Evolutionary conservation across 2,888 invertebrate genomes (phyloP).

Genomic region (Arge pagana): DNA sequence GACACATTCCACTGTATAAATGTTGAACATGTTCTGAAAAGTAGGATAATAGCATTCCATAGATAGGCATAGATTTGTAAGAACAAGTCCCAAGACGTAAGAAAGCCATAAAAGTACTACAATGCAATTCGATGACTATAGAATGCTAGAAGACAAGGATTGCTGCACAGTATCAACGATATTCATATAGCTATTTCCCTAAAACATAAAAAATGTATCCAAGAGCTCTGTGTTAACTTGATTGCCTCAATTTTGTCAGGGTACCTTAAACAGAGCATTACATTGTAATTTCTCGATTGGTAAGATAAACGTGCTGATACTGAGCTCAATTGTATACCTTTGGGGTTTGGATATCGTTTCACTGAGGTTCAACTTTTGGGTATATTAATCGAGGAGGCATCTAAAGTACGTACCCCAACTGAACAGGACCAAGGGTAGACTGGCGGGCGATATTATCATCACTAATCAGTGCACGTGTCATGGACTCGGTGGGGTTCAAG

Average conservation of each 20-base stretch:
- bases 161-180: constrained; percentile 23
- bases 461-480: constrained; percentile 93
- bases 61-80: constrained; percentile 13
- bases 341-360: too few relatives aligned
- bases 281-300: too few relatives aligned
- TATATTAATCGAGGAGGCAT: constrained; percentile 47
- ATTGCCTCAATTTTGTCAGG: too few relatives aligned
- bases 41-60: constrained; percentile 21
- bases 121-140: constrained; percentile 14
- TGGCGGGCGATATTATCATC: constrained; percentile 85
- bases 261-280: too few relatives aligned
- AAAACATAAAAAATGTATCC: too few relatives aligned
- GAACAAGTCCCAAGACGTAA: constrained; percentile 11
- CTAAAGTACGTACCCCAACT: constrained; percentile 89
- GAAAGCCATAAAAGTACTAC: constrained; percentile 15
- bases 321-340: too few relatives aligned
- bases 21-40: too few relatives aligned
- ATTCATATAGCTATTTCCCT: too few relatives aligned
- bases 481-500: constrained; percentile 90
- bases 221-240: too few relatives aligned
- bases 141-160: constrained; percentile 23
- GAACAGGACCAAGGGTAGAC: constrained; percentile 87
- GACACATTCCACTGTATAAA: too few relatives aligned
- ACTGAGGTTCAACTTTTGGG: too few relatives aligned
- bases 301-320: too few relatives aligned